Base-by-base conservation (phyloP, 1,140 invertebrate genomes). In the Oreohelix idahoensis region DNA sequence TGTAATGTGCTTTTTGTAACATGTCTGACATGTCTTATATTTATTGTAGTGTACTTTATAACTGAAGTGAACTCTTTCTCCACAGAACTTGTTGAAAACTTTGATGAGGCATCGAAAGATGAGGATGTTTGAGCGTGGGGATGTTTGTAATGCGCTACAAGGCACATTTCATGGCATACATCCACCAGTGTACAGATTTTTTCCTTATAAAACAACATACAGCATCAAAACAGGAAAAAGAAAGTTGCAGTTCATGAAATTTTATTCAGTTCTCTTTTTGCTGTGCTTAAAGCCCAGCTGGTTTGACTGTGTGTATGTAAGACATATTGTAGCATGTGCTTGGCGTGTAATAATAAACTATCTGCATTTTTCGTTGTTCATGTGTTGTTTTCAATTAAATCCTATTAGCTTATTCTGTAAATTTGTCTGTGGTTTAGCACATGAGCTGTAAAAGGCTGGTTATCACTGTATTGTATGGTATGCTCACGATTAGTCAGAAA, bases 101-200 rank as follows among this genome's bases (percentile, higher is more conserved):
- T 99, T 93, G 98, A 99, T 93, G 97, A 98, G 92, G 96, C 98
- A 42, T 98, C 97, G 90, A 99, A 98, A 94, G 95, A 96, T 88
- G 97, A 99, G 93, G 96, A 87, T 81, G 85, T 85, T 11, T 85
- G 84, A 84, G 58, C 15, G 29, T 35, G 32, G 32, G 26, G 39
- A 5, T n/a, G 69, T 35, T 1, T 5, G 13, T 0, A n/a, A 29
- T 15, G 73, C 71, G 42, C 23, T 63, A 35, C n/a, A 26, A 20
- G 20, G 20, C 26, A 58, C 51, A 26, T 58, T 20, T 58, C 51
- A 2, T 58, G 10, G 23, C 51, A 58, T 20, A 58, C 51, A 26
- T 26, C 4, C 51, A 58, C 51, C 51, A 17, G 42, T 58, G 51
- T 58, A 58, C 51, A 58, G 51, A 58, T 58, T 23, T 4, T 58